These are phyloP conservation scores for Pluvianellus socialis DNA, from an alignment of 2,113 vertebrate genomes.

Conservation along the genomic window DNA sequence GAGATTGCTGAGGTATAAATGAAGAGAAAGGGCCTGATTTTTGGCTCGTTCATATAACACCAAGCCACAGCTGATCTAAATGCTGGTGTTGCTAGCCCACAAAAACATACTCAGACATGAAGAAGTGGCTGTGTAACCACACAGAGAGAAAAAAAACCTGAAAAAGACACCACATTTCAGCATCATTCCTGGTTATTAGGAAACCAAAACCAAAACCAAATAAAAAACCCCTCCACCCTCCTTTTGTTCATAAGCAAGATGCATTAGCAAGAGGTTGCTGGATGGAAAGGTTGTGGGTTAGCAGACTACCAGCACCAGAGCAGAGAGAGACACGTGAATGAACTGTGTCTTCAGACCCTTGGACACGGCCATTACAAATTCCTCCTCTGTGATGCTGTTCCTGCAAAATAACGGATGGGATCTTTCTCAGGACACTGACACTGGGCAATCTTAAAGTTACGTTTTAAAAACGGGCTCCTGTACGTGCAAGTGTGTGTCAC, in stretches of 20 bases:
- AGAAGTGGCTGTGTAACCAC: neutral
- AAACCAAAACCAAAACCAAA: neutral
- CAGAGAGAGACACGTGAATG: neutral
- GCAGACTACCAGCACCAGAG: neutral
- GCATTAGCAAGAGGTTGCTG: neutral
- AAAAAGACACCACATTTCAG: neutral
- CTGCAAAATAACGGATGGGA: neutral
- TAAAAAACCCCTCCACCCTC: fast-evolving
- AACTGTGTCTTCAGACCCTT: neutral
- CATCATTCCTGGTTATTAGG: neutral
- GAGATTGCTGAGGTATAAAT: neutral
- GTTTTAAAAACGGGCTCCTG: neutral
- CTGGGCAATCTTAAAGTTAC: neutral
- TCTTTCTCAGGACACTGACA: neutral
- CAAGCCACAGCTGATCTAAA: neutral
- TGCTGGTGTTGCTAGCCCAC: neutral
- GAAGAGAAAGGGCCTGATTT: neutral
- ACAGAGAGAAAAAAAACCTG: neutral
- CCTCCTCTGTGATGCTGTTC: neutral
- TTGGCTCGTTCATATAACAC: neutral
- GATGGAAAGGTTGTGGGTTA: neutral
- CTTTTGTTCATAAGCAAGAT: neutral
- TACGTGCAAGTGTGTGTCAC: neutral
- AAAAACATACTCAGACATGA: neutral
- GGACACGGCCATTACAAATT: neutral